phyloP scores from a whole-genome alignment of 92 coral and sea anemone genomes.

The Galaxea fascicularis region DNA sequence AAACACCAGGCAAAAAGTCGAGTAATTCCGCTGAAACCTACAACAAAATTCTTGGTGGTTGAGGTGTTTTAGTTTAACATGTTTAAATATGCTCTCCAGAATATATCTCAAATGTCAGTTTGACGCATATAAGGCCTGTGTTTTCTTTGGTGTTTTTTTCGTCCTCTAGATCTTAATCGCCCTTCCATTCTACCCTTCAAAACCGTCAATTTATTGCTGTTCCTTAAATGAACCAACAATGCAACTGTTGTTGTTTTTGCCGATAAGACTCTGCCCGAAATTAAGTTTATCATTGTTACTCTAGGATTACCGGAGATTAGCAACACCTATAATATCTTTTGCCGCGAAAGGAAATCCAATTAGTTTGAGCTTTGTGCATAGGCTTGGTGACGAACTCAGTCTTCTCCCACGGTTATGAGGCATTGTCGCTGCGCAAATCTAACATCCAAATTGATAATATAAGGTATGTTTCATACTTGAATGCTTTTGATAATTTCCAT shows the following conservation, averaged over 20 bases:
- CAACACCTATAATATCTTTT: neutral
- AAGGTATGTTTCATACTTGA: neutral
- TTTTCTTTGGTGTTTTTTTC: neutral
- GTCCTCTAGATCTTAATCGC: neutral
- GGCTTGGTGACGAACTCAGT: neutral
- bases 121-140: neutral
- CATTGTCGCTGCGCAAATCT: neutral
- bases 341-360: conserved; percentile 22
- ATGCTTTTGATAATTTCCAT: too few relatives aligned
- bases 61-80: neutral
- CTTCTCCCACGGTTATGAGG: neutral
- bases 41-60: neutral
- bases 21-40: neutral
- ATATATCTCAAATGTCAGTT: neutral
- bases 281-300: conserved; percentile 12
- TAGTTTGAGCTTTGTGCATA: neutral
- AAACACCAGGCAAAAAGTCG: neutral
- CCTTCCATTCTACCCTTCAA: neutral
- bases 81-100: neutral
- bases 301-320: conserved; percentile 48
- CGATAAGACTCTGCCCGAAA: neutral
- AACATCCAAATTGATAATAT: too few relatives aligned
- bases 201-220: neutral
- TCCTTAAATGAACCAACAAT: neutral
- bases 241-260: conserved; percentile 10